Evolutionary conservation across 2,113 vertebrate species (phyloP), one percentile per base, ranked within the genome.

Genomic region (Helogale parvula): DNA sequence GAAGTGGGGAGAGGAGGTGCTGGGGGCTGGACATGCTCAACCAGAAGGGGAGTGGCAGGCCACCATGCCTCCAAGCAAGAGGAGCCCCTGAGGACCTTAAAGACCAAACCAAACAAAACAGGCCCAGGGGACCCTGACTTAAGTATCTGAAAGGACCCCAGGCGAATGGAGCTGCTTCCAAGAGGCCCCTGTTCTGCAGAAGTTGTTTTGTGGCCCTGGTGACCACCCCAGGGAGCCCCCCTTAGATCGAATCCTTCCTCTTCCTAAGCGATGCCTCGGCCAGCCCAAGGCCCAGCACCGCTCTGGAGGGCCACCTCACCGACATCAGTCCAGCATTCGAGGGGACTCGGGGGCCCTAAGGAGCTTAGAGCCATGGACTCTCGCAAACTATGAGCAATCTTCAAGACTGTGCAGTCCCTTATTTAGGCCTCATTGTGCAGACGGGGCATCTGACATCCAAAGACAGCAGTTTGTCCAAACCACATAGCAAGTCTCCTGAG

Each of bases 291-390:
- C 16, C 54, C 85, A 45, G 9, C 1, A 47, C 31, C 45, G 23
- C 35, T 47, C 54, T 7, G 4, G 5, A 47, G 38, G 41, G 66
- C 11, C 27, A n/a, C 21, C 31, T 91, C 21, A 3, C n/a, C 1
- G 12, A 71, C 41, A 13, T 3, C 15, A 5, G 71, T 9, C 41
- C 35, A 8, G 47, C 8, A 3, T 0, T 0, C 6, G 13, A 47
- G 65, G 66, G 85, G 81, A 68, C 16, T 12, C 2, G 17, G 17
- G 33, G 2, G 9, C 31, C 25, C 84, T n/a, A 9, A n/a, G 57
- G 50, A 23, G 52, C 57, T 50, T 38, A 7, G 45, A 25, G 35
- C 68, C 41, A 29, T 0, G 5, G 68, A 66, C 21, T 83, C 79
- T 71, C 38, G 15, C 50, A 63, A 85, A 68, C 33, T n/a, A 38